Evolutionary conservation across 1,140 invertebrate genomes (phyloP).

Genomic region (Scylla paramamosain): DNA sequence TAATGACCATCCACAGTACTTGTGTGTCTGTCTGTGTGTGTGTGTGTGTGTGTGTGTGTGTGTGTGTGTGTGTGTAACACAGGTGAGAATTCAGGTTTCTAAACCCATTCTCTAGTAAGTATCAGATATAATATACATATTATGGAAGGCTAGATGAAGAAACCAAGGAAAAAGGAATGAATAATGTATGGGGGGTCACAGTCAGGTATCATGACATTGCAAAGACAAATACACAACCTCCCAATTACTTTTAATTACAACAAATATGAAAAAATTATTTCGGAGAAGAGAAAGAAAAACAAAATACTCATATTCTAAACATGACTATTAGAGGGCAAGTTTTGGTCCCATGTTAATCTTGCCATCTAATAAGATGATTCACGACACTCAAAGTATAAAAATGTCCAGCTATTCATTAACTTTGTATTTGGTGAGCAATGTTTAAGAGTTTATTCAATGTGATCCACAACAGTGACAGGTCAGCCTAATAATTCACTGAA

Average conservation of each 20-base stretch:
- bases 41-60: no score
- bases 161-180: background rate
- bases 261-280: background rate
- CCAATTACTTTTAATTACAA: background rate
- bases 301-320: background rate
- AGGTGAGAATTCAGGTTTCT: no score
- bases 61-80: no score
- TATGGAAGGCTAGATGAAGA: background rate
- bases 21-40: no score
- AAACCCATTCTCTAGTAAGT: no score
- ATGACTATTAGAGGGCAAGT: background rate
- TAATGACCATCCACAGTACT: no score
- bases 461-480: no score
- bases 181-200: background rate
- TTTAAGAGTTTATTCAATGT: no score
- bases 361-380: background rate
- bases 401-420: background rate
- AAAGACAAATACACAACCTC: background rate
- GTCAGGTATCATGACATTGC: background rate
- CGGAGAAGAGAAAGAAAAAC: background rate
- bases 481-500: no score
- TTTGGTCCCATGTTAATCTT: background rate
- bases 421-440: no score
- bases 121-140: background rate
- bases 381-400: background rate